These are phyloP conservation scores for Nesidiocoris tenuis DNA, from an alignment of 2,888 invertebrate species.

Conservation along the genomic window DNA sequence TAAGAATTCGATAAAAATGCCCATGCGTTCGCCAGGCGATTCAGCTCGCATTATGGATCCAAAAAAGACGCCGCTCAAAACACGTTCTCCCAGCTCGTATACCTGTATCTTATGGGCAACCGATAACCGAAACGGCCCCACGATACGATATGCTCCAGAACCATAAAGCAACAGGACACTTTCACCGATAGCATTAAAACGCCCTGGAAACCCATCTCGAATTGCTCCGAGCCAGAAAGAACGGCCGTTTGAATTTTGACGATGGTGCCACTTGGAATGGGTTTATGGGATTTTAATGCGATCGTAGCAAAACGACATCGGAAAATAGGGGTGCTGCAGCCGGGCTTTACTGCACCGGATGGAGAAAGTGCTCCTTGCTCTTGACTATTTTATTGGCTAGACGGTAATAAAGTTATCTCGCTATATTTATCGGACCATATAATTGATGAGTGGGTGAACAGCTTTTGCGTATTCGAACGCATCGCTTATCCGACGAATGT, in stretches of 20 bases:
- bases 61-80: no score
- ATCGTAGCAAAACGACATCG: background rate
- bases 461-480: background rate
- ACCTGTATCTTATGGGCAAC: no score
- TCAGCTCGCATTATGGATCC: no score
- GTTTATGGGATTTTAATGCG: slow-evolving; percentile 11
- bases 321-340: background rate
- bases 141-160: background rate
- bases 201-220: background rate
- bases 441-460: background rate
- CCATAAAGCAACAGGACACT: background rate
- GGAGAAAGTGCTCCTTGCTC: background rate
- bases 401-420: background rate
- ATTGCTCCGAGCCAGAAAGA: background rate
- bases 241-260: slow-evolving; percentile 18
- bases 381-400: background rate
- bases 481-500: background rate
- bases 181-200: background rate
- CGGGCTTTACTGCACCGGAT: background rate
- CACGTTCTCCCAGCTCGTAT: no score
- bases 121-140: background rate
- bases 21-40: no score
- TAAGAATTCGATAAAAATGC: no score
- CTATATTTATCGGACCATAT: background rate
- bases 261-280: background rate